phyloP scores from a whole-genome alignment of 2,113 vertebrate species.

The Anarrhichthys ocellatus region DNA sequence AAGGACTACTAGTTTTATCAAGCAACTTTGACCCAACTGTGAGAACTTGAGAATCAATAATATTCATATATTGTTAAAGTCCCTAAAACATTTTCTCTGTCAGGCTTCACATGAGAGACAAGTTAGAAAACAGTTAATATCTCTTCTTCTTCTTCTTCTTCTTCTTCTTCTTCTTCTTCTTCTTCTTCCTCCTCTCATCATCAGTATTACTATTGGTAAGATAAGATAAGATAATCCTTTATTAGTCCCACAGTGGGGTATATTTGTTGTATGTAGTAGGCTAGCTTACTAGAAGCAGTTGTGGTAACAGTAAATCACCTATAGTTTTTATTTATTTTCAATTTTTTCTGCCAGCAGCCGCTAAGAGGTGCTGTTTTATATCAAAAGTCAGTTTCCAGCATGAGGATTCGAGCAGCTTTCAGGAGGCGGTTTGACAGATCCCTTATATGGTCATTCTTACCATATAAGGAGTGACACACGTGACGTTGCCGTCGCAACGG shows the following conservation, averaged over 20 bases:
- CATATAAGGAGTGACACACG: conserved; percentile 31
- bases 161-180: not conserved
- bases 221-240: too few relatives aligned
- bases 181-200: not conserved
- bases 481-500: conserved; percentile 58
- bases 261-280: not conserved
- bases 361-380: conserved; percentile 31
- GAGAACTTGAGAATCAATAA: not conserved
- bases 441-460: conserved; percentile 62
- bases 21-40: not conserved
- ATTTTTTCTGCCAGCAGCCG: conserved; percentile 2
- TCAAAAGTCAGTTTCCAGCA: not conserved
- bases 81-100: not conserved
- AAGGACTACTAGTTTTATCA: not conserved
- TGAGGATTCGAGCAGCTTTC: not conserved
- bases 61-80: not conserved
- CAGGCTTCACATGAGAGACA: not conserved
- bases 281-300: not conserved
- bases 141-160: not conserved
- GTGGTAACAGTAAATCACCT: not conserved
- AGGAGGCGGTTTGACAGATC: not conserved
- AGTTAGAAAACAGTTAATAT: not conserved
- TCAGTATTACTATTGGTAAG: not conserved
- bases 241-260: too few relatives aligned
- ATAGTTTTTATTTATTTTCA: not conserved